Base-by-base conservation (phyloP, 2,888 invertebrate genomes). In the Callimorpha dominula region DNA sequence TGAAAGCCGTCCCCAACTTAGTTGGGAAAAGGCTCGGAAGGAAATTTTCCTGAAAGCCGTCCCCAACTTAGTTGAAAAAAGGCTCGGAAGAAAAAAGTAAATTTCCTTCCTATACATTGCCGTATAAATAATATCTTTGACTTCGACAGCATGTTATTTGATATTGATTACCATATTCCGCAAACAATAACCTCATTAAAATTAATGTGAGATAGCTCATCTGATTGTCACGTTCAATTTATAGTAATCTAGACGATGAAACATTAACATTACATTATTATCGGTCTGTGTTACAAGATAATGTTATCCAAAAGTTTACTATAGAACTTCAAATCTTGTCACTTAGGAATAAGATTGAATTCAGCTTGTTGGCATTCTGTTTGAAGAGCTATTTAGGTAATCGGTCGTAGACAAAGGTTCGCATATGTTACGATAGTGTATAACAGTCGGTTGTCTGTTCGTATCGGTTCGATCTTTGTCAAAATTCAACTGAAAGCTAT, bases 391-490 rank as follows among this genome's bases (percentile, higher is more conserved):
- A 57, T 66, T 66, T 72, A 60, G 60, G 60, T 60, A 68, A 62
- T 70, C 49, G 63, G 50, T 63, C 66, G 66, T 65, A 73, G 65
- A 76, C 42, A 75, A 71, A 74, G 60, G 69, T 62, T 68, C 43
- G 65, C 75, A 69, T 71, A 69, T 76, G 75, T 72, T 68, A 77
- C 65, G 75, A 78, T 79, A 72, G 78, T 75, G 75, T 66, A 73
- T 73, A 72, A 75, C 79, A 76, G 75, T 79, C 81, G 49, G 65
- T 67, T 80, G 76, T 77, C 68, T 78, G 46, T 54, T 71, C 78
- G 17, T 79, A 85, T 77, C 77, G 68, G 69, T 73, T 74, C 65
- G 71, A 83, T 83, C 81, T 76, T 76, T 72, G 74, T 75, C 78
- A 79, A 79, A 81, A 79, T 81, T 83, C 70, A 74, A 57, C 57